Conservation (phyloP, 2,888 invertebrate species). For the Eustalomyia histrio region DNA sequence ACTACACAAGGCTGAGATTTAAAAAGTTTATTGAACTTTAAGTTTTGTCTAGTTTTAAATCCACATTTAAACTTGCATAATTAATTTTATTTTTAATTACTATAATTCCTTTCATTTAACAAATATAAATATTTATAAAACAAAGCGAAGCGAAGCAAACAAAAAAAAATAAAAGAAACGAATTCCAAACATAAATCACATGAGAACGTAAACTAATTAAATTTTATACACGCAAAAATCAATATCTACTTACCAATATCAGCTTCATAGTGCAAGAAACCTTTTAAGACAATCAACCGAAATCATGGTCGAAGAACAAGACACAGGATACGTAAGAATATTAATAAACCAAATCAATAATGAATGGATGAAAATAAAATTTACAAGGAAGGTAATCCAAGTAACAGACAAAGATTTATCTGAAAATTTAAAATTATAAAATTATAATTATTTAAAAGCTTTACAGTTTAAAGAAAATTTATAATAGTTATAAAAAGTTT, state of each 20-base stretch:
- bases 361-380: slow-evolving; percentile 20
- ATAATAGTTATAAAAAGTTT: too few species aligned
- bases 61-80: neutral
- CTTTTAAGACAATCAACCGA: neutral
- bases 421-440: neutral
- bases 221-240: slow-evolving; percentile 40
- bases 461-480: too few species aligned
- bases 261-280: neutral
- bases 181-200: slow-evolving; percentile 56
- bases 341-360: slow-evolving; percentile 33
- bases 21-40: slow-evolving; percentile 1
- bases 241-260: slow-evolving; percentile 26
- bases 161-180: slow-evolving; percentile 22
- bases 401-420: neutral
- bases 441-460: too few species aligned
- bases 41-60: slow-evolving; percentile 1
- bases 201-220: slow-evolving; percentile 61
- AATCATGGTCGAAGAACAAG: neutral
- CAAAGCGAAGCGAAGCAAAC: too few species aligned
- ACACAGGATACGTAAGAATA: slow-evolving; percentile 30
- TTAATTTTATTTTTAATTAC: slow-evolving; percentile 3
- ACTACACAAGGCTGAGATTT: neutral
- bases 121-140: slow-evolving; percentile 57
- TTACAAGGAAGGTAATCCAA: neutral
- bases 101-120: neutral